phyloP scores from a whole-genome alignment of 1,140 invertebrate species.

The Mizuhopecten yessoensis region DNA sequence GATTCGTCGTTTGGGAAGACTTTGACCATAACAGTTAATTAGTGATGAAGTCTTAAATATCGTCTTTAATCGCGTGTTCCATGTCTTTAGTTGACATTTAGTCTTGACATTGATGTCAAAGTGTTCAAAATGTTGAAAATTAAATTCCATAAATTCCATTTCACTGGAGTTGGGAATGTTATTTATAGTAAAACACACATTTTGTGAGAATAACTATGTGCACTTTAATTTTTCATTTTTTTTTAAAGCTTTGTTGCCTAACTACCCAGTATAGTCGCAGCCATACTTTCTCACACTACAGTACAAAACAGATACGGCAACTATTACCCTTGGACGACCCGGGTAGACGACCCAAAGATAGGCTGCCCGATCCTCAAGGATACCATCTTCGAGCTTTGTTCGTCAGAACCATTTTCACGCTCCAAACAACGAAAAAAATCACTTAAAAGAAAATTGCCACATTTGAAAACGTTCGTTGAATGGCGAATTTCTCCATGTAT shows the following conservation, averaged over 20 bases:
- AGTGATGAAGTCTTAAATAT: too few species aligned
- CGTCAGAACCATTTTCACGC: background rate
- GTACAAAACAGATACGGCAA: background rate
- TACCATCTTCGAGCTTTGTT: background rate
- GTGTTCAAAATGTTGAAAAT: too few species aligned
- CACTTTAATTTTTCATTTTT: background rate
- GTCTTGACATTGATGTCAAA: too few species aligned
- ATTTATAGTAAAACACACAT: too few species aligned
- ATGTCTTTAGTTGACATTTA: too few species aligned
- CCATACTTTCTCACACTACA: constrained; percentile 5
- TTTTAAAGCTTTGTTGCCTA: background rate
- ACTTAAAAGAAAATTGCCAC: constrained; percentile 29
- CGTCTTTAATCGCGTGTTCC: too few species aligned
- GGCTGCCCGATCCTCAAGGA: background rate
- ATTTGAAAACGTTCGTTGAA: background rate
- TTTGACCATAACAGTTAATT: too few species aligned
- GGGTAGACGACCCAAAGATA: background rate
- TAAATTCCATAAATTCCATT: too few species aligned
- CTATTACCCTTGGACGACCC: background rate
- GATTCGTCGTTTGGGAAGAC: too few species aligned
- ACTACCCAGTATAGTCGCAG: background rate
- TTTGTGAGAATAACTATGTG: too few species aligned
- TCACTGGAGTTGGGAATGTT: too few species aligned
- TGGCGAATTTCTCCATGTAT: background rate
- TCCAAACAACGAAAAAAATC: constrained; percentile 11